Percentiles rank a stretch among this genome's conserved stretches.
Evolutionary conservation across 1,140 invertebrate species (phyloP).

Genomic region (Physella acuta): DNA sequence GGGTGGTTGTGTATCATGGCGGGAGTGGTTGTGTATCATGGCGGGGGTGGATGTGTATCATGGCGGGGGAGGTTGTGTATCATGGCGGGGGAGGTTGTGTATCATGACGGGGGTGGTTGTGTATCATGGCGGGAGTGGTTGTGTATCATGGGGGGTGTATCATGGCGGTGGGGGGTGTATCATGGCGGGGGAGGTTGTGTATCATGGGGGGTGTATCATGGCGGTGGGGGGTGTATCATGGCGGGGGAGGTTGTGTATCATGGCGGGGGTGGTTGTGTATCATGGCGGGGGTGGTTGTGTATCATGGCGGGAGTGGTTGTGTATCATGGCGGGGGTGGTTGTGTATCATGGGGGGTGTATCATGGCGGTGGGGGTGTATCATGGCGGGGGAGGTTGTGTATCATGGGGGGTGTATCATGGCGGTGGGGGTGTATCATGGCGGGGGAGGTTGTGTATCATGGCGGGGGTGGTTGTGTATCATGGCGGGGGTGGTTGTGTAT

Average conservation of each 20-base stretch:
- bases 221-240: not conserved
- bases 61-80: not conserved
- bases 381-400: not conserved
- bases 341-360: not conserved
- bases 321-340: not conserved
- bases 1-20: not conserved
- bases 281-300: not conserved
- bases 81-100: not conserved
- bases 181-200: not conserved
- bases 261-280: not conserved
- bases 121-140: not conserved
- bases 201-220: not conserved
- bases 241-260: not conserved
- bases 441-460: not conserved
- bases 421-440: not conserved
- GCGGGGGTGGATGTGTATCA: not conserved
- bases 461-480: not conserved
- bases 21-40: not conserved
- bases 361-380: not conserved
- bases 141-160: not conserved
- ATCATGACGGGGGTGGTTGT: not conserved
- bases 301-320: not conserved
- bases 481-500: not conserved
- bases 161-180: not conserved
- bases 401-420: not conserved